Evolutionary conservation across 2,113 vertebrate species (phyloP).

Genomic region (Pterocles orientalis): DNA sequence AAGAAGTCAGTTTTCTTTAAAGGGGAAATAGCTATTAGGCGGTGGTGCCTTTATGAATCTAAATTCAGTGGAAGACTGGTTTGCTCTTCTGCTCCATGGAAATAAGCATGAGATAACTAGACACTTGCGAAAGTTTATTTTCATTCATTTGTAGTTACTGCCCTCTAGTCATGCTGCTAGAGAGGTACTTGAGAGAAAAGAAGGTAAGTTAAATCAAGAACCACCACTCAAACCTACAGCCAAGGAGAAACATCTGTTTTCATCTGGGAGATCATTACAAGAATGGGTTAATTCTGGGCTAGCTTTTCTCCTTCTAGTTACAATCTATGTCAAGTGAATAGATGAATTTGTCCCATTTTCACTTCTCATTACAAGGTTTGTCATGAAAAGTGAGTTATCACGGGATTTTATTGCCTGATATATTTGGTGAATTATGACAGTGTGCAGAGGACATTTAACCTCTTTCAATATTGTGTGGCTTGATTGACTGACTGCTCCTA

Average conservation of each 20-base stretch:
- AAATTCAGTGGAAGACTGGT: not conserved
- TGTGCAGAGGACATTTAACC: constrained; percentile 70
- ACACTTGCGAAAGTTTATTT: not conserved
- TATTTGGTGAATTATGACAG: constrained; percentile 73
- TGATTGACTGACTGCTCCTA: constrained; percentile 47
- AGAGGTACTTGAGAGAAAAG: not conserved
- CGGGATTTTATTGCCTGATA: constrained; percentile 68
- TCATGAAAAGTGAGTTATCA: constrained; percentile 78
- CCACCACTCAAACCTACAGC: not conserved
- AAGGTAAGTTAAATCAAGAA: not conserved
- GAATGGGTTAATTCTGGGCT: constrained; percentile 39
- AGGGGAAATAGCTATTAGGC: not conserved
- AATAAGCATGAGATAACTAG: not conserved
- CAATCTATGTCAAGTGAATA: constrained; percentile 67
- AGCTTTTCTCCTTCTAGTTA: constrained; percentile 51
- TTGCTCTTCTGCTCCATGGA: not conserved
- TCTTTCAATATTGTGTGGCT: constrained; percentile 59
- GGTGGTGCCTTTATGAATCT: not conserved
- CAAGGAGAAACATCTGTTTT: not conserved
- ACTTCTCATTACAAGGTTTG: constrained; percentile 79
- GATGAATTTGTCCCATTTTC: constrained; percentile 77
- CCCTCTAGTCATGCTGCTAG: not conserved
- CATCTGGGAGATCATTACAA: not conserved
- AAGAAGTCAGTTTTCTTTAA: not conserved
- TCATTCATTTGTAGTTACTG: not conserved